A percentile compares a stretch with the other conserved stretches of the same genome.
Evolutionary conservation across 2,113 vertebrate genomes (phyloP).

Genomic region (Gnathonemus echidnorhynchus): DNA sequence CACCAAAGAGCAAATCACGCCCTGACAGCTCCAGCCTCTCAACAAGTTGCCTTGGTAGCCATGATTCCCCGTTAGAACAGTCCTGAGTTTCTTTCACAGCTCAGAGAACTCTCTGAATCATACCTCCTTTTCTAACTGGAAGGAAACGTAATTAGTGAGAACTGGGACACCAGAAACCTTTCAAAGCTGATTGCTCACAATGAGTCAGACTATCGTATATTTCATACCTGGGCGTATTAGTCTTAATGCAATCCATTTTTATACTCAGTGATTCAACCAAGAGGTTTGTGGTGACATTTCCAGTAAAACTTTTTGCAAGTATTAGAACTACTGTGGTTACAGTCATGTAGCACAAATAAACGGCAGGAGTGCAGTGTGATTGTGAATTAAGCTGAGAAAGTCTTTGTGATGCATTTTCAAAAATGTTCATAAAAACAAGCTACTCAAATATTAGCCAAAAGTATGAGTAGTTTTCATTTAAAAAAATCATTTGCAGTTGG

Average conservation of each 20-base stretch:
- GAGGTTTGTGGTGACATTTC: background rate
- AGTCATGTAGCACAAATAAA: background rate
- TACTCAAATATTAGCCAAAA: background rate
- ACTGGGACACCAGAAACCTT: background rate
- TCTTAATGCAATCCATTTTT: background rate
- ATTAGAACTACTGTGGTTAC: background rate
- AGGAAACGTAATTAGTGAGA: background rate
- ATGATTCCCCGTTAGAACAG: background rate
- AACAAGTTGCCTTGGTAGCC: background rate
- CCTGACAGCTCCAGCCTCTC: background rate
- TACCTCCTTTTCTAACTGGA: background rate
- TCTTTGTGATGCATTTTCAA: background rate
- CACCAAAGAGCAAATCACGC: background rate
- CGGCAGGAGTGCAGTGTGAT: background rate
- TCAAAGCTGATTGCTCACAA: background rate
- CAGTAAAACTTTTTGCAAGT: background rate
- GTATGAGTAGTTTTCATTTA: background rate
- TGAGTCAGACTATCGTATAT: background rate
- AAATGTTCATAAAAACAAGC: background rate
- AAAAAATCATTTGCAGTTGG: background rate
- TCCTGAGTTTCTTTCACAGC: background rate
- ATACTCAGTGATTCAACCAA: background rate
- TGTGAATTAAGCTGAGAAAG: background rate
- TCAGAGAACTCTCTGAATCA: slow-evolving; percentile 20
- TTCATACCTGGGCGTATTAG: background rate